These are phyloP conservation scores for Protobothrops mucrosquamatus DNA, from an alignment of 2,113 vertebrate genomes.

Conservation along the genomic window DNA sequence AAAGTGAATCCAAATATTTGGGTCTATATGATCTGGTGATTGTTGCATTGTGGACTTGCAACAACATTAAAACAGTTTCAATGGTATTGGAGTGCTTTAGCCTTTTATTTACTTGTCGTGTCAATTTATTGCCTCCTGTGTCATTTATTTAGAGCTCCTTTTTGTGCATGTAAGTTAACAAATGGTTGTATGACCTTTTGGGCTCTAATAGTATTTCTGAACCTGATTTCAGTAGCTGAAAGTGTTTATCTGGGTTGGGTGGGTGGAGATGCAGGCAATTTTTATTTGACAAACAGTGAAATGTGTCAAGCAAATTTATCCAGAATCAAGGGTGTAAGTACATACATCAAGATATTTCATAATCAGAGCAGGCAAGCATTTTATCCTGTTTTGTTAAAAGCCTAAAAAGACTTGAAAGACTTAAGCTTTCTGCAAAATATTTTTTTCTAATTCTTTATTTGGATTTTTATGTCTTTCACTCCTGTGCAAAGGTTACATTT, in stretches of 20 bases:
- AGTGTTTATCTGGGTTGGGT: conserved; percentile 54
- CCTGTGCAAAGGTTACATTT: not conserved
- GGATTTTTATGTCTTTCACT: conserved; percentile 30
- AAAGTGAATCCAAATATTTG: conserved; percentile 78
- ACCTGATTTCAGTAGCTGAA: conserved; percentile 56
- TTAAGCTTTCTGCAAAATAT: not conserved
- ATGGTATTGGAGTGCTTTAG: conserved; percentile 99
- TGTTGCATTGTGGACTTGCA: conserved; percentile 99
- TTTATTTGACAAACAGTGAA: conserved; percentile 57
- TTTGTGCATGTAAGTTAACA: conserved; percentile 73
- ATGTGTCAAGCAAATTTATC: conserved; percentile 55
- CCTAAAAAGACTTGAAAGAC: not conserved
- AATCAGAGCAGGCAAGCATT: conserved; percentile 1
- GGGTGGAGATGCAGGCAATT: conserved; percentile 47
- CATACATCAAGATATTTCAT: conserved; percentile 1
- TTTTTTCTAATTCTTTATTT: conserved; percentile 25
- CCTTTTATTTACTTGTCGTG: conserved; percentile 99
- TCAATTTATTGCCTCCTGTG: conserved; percentile 99
- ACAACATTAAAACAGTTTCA: conserved; percentile 99
- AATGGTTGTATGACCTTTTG: conserved; percentile 65
- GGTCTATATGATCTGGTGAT: conserved; percentile 86
- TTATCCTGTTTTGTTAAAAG: conserved; percentile 1
- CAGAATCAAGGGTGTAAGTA: conserved; percentile 21
- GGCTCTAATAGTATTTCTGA: conserved; percentile 55
- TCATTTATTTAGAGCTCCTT: conserved; percentile 96